These are phyloP conservation scores for Neomicropteryx cornuta DNA, from an alignment of 1,140 invertebrate species.

Conservation along the genomic window DNA sequence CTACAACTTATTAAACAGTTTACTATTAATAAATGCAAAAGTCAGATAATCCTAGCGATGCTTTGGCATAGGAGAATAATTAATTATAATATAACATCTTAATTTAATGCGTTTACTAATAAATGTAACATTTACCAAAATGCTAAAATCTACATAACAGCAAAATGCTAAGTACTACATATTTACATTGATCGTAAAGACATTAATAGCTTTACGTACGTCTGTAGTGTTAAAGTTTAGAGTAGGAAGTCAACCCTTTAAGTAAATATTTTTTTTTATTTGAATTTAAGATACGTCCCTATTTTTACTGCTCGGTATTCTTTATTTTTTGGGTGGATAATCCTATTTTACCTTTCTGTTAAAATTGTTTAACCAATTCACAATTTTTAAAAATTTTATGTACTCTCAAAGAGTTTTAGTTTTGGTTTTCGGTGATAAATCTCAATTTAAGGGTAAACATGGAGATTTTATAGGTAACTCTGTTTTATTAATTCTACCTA, in stretches of 20 bases:
- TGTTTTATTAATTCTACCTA: too few species aligned
- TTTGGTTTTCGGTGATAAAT: too few species aligned
- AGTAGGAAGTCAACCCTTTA: neutral
- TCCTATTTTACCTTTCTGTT: too few species aligned
- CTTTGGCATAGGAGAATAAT: conserved; percentile 35
- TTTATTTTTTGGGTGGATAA: too few species aligned
- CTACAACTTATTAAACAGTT: conserved; percentile 32
- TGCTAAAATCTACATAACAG: neutral
- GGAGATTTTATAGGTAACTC: too few species aligned
- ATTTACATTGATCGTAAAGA: neutral
- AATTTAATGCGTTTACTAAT: neutral
- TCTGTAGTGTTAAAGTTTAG: neutral
- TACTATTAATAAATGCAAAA: conserved; percentile 42
- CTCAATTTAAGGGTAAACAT: too few species aligned
- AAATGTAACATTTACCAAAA: neutral
- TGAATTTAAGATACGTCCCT: too few species aligned
- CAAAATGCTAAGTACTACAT: neutral
- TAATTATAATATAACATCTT: neutral
- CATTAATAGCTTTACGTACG: neutral
- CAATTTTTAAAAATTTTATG: too few species aligned
- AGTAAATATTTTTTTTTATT: too few species aligned
- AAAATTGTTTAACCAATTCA: too few species aligned
- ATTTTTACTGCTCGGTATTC: too few species aligned
- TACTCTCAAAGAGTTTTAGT: too few species aligned
- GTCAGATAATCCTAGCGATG: conserved; percentile 40